Conservation (phyloP, 2,888 invertebrate genomes). For the Pinctada fucata region DNA sequence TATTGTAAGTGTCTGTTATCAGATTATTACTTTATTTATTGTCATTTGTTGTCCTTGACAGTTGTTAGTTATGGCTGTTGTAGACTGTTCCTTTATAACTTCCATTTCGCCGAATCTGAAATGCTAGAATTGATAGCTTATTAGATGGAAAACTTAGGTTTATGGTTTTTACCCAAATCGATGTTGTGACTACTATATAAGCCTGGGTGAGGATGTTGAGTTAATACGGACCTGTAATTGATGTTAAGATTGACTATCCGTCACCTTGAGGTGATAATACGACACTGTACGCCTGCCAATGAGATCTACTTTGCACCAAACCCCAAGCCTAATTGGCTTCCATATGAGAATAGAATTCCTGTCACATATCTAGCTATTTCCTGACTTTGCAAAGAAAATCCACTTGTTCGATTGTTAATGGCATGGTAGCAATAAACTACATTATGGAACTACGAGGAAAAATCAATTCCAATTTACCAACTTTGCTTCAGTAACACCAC, state of each 20-base stretch:
- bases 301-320: slow-evolving; percentile 10
- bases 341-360: slow-evolving; percentile 5
- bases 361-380: slow-evolving; percentile 11
- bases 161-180: no score
- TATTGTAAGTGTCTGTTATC: no score
- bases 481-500: neutral
- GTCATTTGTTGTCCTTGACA: no score
- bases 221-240: neutral
- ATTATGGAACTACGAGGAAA: slow-evolving; percentile 16
- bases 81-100: no score
- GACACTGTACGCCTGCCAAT: slow-evolving; percentile 16
- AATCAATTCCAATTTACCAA: slow-evolving; percentile 16
- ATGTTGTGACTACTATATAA: no score
- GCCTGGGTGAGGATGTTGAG: no score
- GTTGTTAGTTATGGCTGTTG: no score
- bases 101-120: no score
- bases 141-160: no score
- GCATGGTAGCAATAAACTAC: neutral
- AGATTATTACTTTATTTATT: no score
- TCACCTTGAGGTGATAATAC: slow-evolving; percentile 10
- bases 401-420: slow-evolving; percentile 18
- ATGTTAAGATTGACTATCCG: slow-evolving; percentile 3
- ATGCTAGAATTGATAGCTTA: no score
- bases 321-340: slow-evolving; percentile 19
- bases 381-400: slow-evolving; percentile 4